Evolutionary conservation across 2,113 vertebrate genomes (phyloP), one percentile per base, ranked within the genome.

Genomic region (Spermophilus dauricus): DNA sequence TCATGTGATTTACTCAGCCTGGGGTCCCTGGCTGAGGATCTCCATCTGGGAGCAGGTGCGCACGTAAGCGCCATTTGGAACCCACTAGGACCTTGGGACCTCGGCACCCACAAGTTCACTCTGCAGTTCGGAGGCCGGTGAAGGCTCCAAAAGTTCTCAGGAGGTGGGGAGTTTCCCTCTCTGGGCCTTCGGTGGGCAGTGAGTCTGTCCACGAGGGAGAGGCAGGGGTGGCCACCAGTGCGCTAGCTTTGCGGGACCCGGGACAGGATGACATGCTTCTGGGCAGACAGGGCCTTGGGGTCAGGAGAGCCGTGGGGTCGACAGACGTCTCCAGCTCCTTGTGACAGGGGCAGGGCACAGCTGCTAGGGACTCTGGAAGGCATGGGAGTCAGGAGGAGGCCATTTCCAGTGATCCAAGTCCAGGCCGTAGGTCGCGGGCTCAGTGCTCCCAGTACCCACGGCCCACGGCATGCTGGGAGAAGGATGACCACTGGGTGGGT

Each of bases 391-490:
- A 0, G n/a, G 30, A 81, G 37, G 65, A 76, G 94, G 20, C 48
- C 20, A 5, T 65, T 58, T 78, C 61, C 63, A 86, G 37, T 2
- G 3, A 22, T 45, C 28, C 51, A 28, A 80, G 34, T 37, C 24
- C 42, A 67, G 42, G 22, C 61, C 26, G 37, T 26, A 53, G 63
- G 20, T 78, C 39, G 88, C 39, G 28, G 67, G 73, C 12, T 34
- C 42, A 34, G 14, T 8, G 39, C 65, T 70, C 22, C 72, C 42
- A 63, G n/a, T 13, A 7, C 24, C 45, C n/a, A 2, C 9, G 51
- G 51, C 39, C 24, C 28, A 18, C 0, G 0, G 3, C 8, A 1
- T 18, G 0, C 18, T 13, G 24, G 11, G 28, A 2, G 16, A 32
- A 61, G 32, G 45, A 22, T 4, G 17, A 3, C 37, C 34, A 42